Percentiles rank a stretch among this genome's conserved stretches.
phyloP scores from a whole-genome alignment of 2,888 invertebrate species.

The Elgonia sp. region DNA sequence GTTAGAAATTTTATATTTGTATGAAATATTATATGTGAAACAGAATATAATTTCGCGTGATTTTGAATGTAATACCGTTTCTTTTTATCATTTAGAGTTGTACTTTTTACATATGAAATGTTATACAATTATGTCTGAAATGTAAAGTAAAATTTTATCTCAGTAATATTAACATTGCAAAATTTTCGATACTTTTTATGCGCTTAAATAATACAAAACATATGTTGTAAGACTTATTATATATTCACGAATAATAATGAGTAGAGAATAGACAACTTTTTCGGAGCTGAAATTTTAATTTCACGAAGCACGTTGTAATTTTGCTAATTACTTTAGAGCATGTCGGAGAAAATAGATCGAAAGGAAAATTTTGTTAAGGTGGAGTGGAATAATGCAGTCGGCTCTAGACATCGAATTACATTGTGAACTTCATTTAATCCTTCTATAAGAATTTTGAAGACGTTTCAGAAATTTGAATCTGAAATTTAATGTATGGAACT shows the following conservation, averaged over 20 bases:
- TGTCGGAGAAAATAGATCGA: conserved; percentile 34
- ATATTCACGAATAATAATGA: background rate
- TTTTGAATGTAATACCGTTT: too few relatives aligned
- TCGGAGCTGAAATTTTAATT: conserved; percentile 28
- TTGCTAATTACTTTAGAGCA: conserved; percentile 31
- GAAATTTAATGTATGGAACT: background rate
- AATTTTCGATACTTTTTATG: background rate
- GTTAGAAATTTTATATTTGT: too few relatives aligned
- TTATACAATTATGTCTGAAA: too few relatives aligned
- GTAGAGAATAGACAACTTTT: background rate
- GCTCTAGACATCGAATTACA: conserved; percentile 53
- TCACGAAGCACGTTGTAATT: conserved; percentile 32
- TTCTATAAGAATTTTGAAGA: conserved; percentile 35
- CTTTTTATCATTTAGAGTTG: too few relatives aligned
- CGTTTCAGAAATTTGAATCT: conserved; percentile 21
- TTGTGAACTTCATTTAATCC: conserved; percentile 48
- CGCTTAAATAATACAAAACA: background rate
- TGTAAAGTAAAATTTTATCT: too few relatives aligned
- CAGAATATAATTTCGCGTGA: too few relatives aligned
- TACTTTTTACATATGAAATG: too few relatives aligned
- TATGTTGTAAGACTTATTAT: conserved; percentile 1
- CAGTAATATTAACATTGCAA: background rate
- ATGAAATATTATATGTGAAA: too few relatives aligned
- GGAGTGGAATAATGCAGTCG: conserved; percentile 47
- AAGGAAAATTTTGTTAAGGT: conserved; percentile 55